Conservation (phyloP, 2,888 invertebrate genomes). For the Chromoteleia sp. region DNA sequence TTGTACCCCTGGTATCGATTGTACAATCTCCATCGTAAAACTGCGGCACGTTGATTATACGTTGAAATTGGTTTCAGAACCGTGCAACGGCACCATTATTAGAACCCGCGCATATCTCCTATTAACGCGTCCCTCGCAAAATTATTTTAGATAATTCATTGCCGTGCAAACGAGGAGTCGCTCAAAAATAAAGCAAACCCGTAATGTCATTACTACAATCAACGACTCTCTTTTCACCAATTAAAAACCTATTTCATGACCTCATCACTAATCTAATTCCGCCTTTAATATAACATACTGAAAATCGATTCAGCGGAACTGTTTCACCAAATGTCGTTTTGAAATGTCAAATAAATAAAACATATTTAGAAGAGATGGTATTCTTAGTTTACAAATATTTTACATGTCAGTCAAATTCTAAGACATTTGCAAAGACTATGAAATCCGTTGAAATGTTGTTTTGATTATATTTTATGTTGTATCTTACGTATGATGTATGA, state of each 20-base stretch:
- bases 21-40: constrained; percentile 38
- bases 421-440: no score
- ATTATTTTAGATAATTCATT: constrained; percentile 34
- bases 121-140: constrained; percentile 21
- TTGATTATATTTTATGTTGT: no score
- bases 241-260: constrained; percentile 54
- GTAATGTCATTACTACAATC: constrained; percentile 31
- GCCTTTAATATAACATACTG: constrained; percentile 29
- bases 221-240: constrained; percentile 45
- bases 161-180: constrained; percentile 5
- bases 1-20: constrained; percentile 20
- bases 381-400: no score
- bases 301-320: constrained; percentile 36
- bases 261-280: constrained; percentile 33
- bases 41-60: constrained; percentile 36
- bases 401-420: no score
- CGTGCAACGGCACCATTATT: constrained; percentile 40
- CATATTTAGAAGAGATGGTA: no score
- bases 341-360: constrained; percentile 3
- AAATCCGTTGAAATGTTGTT: no score
- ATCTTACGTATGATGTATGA: no score
- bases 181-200: constrained; percentile 24
- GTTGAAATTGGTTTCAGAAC: constrained; percentile 35
- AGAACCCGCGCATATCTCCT: constrained; percentile 18
- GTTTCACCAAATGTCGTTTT: neutral